Evolutionary conservation across 2,888 invertebrate species (phyloP), one percentile per base, ranked within the genome.

Genomic region (Trichacis sp.): DNA sequence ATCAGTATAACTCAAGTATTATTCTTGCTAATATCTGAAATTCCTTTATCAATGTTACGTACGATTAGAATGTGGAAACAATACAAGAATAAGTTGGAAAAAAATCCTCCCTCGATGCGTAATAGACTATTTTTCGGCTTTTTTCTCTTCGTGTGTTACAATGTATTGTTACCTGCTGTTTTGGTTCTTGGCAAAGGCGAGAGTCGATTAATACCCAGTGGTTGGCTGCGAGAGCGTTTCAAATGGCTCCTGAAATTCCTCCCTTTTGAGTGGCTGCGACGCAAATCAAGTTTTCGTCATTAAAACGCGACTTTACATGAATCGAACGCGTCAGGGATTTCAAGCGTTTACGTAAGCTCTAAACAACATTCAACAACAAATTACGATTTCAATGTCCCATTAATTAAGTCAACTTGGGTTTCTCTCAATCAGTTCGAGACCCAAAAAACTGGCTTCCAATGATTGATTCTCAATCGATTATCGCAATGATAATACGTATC

Each of bases 141-240:
- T 24, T n/a, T n/a, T n/a, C n/a, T n/a, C n/a, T n/a, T n/a, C n/a
- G n/a, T n/a, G n/a, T n/a, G n/a, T n/a, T n/a, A n/a, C n/a, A n/a
- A n/a, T n/a, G n/a, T n/a, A n/a, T n/a, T n/a, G 50, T 49, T 76
- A 87, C 87, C 87, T 81, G 85, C 79, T 61, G 86, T 85, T 84
- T 87, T 87, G 59, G 86, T 84, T 75, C 87, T 84, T 86, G 88
- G 86, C 64, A 88, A 75, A 12, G 88, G 88, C 55, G 88, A 88
- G 70, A 88, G 80, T 78, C 88, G 88, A 77, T 88, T 88, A 72
- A 88, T 87, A 77, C 89, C 89, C 73, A 89, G 81, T 64, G 92
- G 91, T 76, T 92, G 92, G 78, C 91, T 91, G 45, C 91, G 86
- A n/a, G 92, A 92, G 66, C 92, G 82, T 64, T 87, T 82, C 70